Evolutionary conservation across 2,113 vertebrate species (phyloP), one percentile per base, ranked within the genome.

Genomic region (Azemiops feae): DNA sequence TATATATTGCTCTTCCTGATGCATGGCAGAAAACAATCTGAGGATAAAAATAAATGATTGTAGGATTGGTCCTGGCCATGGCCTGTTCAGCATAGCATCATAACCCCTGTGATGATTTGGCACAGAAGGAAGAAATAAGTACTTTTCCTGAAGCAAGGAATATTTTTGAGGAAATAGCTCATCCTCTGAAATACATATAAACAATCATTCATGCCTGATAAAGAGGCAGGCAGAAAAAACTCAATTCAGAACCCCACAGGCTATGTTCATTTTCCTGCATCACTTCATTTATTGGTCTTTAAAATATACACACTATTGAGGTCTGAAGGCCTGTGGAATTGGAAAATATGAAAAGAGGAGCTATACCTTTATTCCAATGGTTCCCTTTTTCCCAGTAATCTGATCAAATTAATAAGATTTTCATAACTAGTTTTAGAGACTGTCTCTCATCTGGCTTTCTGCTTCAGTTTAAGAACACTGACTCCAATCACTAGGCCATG

Each of bases 341-440:
- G 57, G 27, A 87, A 94, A 93, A 45, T 87, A 89, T 85, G 53
- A 92, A 90, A 94, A 93, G 52, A 95, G 86, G 88, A 45, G 1
- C 0, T 85, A 53, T 93, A 43, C 39, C 27, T 91, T 64, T 43
- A 54, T 91, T 90, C 81, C 90, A 45, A 52, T 16, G 25, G 22
- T 54, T 57, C 55, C 43, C 91, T 4, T 94, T 86, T 0, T 0
- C 50, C 89, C 85, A 93, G 54, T 94, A 92, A 89, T 53, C 39
- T 92, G 64, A 90, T 93, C 53, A 87, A 86, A 93, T 93, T 52
- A 90, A 90, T 81, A 86, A 34, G 27, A 85, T 93, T 93, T 94
- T 93, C 57, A 93, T 74, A 96, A 93, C 45, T 16, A 14, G 14
- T 93, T 87, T 64, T 64, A 86, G 89, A 89, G n/a, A 60, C 64